Percentiles rank a stretch among this genome's conserved stretches.
Evolutionary conservation across 2,113 vertebrate species (phyloP).

Genomic region (Loxodonta africana): DNA sequence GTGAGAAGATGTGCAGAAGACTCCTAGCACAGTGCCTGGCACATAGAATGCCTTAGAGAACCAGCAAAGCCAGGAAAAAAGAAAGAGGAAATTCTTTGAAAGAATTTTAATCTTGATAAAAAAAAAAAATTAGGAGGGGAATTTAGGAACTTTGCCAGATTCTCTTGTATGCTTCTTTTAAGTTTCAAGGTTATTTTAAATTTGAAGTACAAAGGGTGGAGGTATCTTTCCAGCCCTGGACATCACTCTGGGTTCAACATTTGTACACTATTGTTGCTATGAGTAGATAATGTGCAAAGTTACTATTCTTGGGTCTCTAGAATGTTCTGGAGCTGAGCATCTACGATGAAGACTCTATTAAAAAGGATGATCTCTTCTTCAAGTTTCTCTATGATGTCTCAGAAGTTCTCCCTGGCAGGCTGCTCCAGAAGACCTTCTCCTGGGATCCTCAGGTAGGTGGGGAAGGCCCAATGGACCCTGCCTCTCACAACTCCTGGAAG

Average conservation of each 20-base stretch:
- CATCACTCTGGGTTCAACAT: neutral
- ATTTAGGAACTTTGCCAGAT: neutral
- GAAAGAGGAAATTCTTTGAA: neutral
- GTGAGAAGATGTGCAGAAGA: neutral
- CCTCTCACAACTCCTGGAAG: neutral
- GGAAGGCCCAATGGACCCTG: accelerated
- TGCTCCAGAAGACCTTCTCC: constrained; percentile 80
- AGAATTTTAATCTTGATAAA: constrained; percentile 51
- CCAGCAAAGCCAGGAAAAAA: neutral
- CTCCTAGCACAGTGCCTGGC: neutral
- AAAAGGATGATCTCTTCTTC: constrained; percentile 85
- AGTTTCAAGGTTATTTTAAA: constrained; percentile 6
- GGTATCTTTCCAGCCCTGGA: neutral
- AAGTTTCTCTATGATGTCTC: constrained; percentile 87
- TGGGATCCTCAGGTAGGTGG: constrained; percentile 83
- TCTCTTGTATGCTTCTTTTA: constrained; percentile 33
- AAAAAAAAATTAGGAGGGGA: neutral
- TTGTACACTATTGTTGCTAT: neutral
- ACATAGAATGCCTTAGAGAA: neutral
- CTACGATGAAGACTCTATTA: constrained; percentile 85
- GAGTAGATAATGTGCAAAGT: neutral
- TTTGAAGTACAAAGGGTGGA: neutral
- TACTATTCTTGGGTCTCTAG: constrained; percentile 75
- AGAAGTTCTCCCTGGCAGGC: constrained; percentile 86
- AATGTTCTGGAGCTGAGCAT: constrained; percentile 89